Base-by-base conservation (phyloP, 2,113 vertebrate genomes). In the Bolborhynchus lineola region DNA sequence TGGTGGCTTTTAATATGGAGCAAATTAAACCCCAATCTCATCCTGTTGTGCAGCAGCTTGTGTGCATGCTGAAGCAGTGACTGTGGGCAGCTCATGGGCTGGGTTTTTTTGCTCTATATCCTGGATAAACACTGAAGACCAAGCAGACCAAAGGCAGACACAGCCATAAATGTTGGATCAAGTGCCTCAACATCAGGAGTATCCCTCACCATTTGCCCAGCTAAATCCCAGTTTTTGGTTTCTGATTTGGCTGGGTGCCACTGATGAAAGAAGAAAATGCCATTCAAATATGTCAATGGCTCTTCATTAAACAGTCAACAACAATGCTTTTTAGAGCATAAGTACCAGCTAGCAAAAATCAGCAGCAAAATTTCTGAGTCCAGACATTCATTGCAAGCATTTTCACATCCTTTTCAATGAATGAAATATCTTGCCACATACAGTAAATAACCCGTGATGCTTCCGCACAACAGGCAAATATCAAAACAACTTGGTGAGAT, bases 341-440 rank as follows among this genome's bases (percentile, higher is more conserved):
- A 79, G 65, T 70, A 59, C 41, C 50, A 33, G 29, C 15, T 11
- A 12, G 69, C 18, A 60, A 46, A 81, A 69, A 64, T 2, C 28
- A 70, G 53, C 78, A 65, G 69, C 44, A 39, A 67, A 42, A 57
- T 41, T 55, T 64, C 46, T 0, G 0, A 31, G 11, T 7, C 31
- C 24, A 23, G 67, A 4, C 7, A 1, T 28, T 68, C 9, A 5
- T 24, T 24, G 9, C 33, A 39, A 39, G n/a, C 0, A 0, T 2
- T 67, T 88, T 52, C 37, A 25, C 19, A 21, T 21, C 68, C 39
- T 41, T 79, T 41, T 10, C 20, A 71, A 55, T 3, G 3, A 41
- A n/a, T 4, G 3, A 77, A 59, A 2, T 33, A 62, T 47, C 31
- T 76, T 6, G 41, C n/a, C 62, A 21, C 31, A 0, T 1, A 2